phyloP scores from a whole-genome alignment of 1,140 invertebrate species.

The Zophobas morio region DNA sequence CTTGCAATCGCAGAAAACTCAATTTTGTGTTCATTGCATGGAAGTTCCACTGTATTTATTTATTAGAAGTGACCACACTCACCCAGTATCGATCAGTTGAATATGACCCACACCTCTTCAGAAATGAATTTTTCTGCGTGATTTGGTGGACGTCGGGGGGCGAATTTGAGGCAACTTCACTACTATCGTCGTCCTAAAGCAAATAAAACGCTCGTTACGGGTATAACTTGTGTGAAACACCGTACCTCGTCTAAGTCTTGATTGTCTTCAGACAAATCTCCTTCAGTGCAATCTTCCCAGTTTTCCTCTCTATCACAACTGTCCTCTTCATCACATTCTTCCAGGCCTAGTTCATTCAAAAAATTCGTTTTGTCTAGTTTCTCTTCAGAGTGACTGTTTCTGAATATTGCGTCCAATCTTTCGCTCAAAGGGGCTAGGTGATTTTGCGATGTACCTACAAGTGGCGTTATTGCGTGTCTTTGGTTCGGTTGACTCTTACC shows the following conservation, averaged over 20 bases:
- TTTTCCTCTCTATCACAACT: conserved; percentile 60
- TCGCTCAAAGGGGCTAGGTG: conserved; percentile 51
- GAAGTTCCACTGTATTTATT: neutral
- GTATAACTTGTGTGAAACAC: conserved; percentile 11
- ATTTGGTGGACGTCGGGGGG: conserved; percentile 49
- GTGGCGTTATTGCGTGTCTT: neutral
- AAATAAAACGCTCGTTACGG: neutral
- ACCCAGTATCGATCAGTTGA: conserved; percentile 58
- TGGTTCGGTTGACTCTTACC: conserved; percentile 46
- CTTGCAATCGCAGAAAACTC: too few species aligned
- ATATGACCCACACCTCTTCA: conserved; percentile 52
- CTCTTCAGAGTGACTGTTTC: conserved; percentile 51
- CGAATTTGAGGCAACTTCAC: conserved; percentile 48
- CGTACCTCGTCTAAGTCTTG: conserved; percentile 51
- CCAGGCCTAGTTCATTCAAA: conserved; percentile 64
- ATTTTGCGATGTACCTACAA: conserved; percentile 54
- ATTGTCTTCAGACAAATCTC: conserved; percentile 58
- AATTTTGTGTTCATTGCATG: too few species aligned
- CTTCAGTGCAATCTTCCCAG: conserved; percentile 62
- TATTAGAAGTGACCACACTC: conserved; percentile 33
- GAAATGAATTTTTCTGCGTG: conserved; percentile 57
- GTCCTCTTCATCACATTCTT: conserved; percentile 61
- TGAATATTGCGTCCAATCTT: conserved; percentile 51
- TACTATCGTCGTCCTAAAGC: conserved; percentile 47
- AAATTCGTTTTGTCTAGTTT: conserved; percentile 60